phyloP scores from a whole-genome alignment of 64 coral and sea anemone genomes.

The Hydrozoanthus tunicans region DNA sequence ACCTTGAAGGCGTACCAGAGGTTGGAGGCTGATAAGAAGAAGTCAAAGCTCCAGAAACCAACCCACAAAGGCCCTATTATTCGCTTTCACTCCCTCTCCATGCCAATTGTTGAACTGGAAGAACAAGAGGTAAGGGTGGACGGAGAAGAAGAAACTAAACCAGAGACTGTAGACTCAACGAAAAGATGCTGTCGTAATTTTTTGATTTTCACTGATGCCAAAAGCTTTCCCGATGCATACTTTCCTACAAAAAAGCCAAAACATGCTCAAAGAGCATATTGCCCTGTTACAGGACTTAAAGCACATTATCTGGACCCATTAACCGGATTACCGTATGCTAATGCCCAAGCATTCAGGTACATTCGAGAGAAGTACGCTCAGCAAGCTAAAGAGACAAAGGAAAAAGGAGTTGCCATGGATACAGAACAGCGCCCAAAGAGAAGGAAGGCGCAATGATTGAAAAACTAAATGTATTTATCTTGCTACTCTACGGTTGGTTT shows the following conservation, averaged over 20 bases:
- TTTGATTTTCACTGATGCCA: slow-evolving; percentile 94
- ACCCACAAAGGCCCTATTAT: slow-evolving; percentile 80
- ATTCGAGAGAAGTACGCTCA: slow-evolving; percentile 86
- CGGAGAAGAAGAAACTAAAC: slow-evolving; percentile 62
- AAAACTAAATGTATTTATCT: too few species aligned
- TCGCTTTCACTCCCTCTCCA: slow-evolving; percentile 84
- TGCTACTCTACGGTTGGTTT: too few species aligned
- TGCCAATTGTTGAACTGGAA: slow-evolving; percentile 84
- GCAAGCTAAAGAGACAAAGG: slow-evolving; percentile 78
- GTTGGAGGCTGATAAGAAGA: slow-evolving; percentile 90
- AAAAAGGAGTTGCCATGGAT: slow-evolving; percentile 44
- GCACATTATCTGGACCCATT: slow-evolving; percentile 80
- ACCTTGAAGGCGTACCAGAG: slow-evolving; percentile 84
- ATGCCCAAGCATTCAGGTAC: slow-evolving; percentile 84
- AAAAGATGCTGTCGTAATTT: slow-evolving; percentile 93
- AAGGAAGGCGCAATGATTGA: slow-evolving; percentile 28
- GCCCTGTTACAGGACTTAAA: slow-evolving; percentile 75
- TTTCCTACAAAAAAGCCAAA: slow-evolving; percentile 90
- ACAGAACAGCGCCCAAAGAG: slow-evolving; percentile 39
- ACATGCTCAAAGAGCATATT: slow-evolving; percentile 72
- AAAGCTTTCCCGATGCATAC: slow-evolving; percentile 86
- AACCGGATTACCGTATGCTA: slow-evolving; percentile 86
- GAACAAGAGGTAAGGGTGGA: slow-evolving; percentile 84
- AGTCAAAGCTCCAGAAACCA: slow-evolving; percentile 86
- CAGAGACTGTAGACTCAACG: slow-evolving; percentile 64